Evolutionary conservation across 2,888 invertebrate genomes (phyloP), one percentile per base, ranked within the genome.

Genomic region (Scaptomyza caliginosa): DNA sequence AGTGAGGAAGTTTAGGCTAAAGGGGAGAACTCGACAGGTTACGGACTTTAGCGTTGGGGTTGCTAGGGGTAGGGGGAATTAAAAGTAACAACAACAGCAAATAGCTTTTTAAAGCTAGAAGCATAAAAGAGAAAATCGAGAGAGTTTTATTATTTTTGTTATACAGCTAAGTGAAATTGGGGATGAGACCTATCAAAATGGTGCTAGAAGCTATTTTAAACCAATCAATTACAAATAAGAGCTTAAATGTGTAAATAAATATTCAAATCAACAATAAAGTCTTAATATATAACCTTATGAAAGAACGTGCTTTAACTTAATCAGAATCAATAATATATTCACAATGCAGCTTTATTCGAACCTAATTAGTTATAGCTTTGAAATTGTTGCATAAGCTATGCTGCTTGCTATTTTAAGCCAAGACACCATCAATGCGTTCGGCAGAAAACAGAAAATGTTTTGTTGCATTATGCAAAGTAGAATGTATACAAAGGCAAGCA

Each of bases 41-140:
- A 52, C 42, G 48, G 32, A 40, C 52, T 40, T 40, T 28, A 28
- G 50, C 48, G 67, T 70, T 52, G 56, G 19, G n/a, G 3, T 21
- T 3, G 34, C 34, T 16, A 16, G 4, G 4, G 3, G 59, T 8
- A 55, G 39, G 46, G 66, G 46, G 73, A 62, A 60, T 71, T 62
- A 51, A 67, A 70, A 42, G 71, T 67, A 60, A 45, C 51, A 74
- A 65, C 64, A 62, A 36, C 17, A 39, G 34, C 50, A 52, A 67
- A 67, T 58, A 48, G 63, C 48, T 45, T 64, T 60, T 63, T 45
- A 56, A 36, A 13, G 39, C 49, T 5, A n/a, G 10, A 8, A 28
- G 30, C 5, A 19, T 4, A 17, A 39, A 19, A 26, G 6, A 6
- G 21, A 10, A 36, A 13, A 4, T 24, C 19, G 26, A 49, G 26